A percentile compares a stretch with the other conserved stretches of the same genome.
These are phyloP conservation scores for Triplophysa rosa DNA, from an alignment of 2,113 vertebrate species.

Conservation along the genomic window DNA sequence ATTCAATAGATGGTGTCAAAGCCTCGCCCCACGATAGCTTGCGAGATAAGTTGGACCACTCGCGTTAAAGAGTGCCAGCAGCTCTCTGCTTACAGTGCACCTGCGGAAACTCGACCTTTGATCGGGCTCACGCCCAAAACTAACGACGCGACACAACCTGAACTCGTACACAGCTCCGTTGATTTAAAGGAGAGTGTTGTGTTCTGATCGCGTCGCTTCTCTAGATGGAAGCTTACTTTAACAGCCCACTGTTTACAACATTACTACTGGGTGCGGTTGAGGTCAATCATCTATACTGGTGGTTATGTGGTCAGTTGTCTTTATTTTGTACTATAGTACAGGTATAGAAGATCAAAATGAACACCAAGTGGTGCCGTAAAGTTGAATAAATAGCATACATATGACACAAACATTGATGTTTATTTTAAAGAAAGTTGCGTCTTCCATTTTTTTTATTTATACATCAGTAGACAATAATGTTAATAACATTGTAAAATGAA, in stretches of 20 bases:
- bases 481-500: too few species aligned
- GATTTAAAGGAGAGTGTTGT: background rate
- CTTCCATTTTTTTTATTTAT: too few species aligned
- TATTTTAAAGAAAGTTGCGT: too few species aligned
- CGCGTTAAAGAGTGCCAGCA: slow-evolving; percentile 53
- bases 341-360: too few species aligned
- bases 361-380: too few species aligned
- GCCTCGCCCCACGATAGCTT: slow-evolving; percentile 57
- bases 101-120: slow-evolving; percentile 67
- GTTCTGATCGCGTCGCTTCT: background rate
- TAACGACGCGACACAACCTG: background rate
- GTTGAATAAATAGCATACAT: too few species aligned
- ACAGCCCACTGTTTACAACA: background rate
- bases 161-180: background rate
- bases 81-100: slow-evolving; percentile 57
- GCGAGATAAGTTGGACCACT: slow-evolving; percentile 44
- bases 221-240: background rate
- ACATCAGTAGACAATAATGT: too few species aligned
- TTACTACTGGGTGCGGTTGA: background rate
- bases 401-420: too few species aligned
- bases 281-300: background rate
- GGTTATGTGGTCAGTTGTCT: background rate
- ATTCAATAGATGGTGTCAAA: slow-evolving; percentile 57
- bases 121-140: slow-evolving; percentile 39
- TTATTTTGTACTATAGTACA: background rate